Percentiles rank a stretch among this genome's conserved stretches.
phyloP scores from a whole-genome alignment of 1,140 invertebrate genomes.

The Hylaeus anthracinus region DNA sequence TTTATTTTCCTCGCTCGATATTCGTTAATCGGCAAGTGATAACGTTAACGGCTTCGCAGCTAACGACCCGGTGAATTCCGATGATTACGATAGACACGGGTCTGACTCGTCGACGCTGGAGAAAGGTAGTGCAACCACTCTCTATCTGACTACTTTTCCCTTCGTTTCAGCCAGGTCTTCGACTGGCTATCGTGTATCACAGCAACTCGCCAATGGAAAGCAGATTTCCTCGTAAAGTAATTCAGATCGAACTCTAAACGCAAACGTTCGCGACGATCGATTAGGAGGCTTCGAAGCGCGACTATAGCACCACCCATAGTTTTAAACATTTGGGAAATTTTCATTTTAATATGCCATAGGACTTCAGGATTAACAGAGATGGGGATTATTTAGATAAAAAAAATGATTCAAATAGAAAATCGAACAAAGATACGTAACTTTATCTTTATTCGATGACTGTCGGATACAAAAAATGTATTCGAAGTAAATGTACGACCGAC shows the following conservation, averaged over 20 bases:
- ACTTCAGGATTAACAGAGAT: no score
- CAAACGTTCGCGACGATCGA: background rate
- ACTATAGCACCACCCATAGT: no score
- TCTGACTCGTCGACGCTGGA: constrained; percentile 14
- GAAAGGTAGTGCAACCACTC: constrained; percentile 60
- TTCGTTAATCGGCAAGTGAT: background rate
- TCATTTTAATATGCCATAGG: no score
- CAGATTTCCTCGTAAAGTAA: constrained; percentile 47
- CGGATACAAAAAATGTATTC: no score
- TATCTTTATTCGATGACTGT: no score
- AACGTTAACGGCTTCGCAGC: background rate
- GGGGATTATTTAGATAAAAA: no score
- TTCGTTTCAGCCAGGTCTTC: constrained; percentile 55
- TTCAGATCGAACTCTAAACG: constrained; percentile 5
- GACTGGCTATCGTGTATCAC: constrained; percentile 18
- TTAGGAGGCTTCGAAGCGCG: no score
- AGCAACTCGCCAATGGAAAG: constrained; percentile 32
- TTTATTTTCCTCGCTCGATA: background rate
- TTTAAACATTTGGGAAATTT: no score
- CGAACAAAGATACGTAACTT: no score
- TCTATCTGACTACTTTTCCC: constrained; percentile 64
- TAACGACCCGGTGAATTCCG: background rate
- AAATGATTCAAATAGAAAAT: no score
- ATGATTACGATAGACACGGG: constrained; percentile 37
- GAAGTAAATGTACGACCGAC: no score